Percentiles rank a stretch among this genome's conserved stretches.
phyloP scores from a whole-genome alignment of 2,888 invertebrate genomes.

The Lamellibrachia columna region DNA sequence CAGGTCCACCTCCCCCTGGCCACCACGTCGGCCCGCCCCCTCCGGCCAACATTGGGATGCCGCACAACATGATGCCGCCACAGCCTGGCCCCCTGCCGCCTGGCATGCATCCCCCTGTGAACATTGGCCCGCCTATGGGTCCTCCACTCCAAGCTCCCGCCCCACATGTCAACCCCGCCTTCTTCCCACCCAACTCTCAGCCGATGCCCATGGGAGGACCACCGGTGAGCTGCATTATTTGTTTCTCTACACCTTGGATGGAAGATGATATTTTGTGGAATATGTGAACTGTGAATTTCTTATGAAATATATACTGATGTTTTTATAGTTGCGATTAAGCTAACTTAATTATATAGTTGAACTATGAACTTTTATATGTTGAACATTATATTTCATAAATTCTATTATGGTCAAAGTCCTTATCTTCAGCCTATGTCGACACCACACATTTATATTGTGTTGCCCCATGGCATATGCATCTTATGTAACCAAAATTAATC shows the following conservation, averaged over 20 bases:
- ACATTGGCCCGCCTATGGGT: neutral
- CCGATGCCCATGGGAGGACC: conserved; percentile 51
- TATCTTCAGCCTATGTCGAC: too few species aligned
- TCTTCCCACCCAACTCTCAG: conserved; percentile 80
- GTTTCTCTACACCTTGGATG: conserved; percentile 34
- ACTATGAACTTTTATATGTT: neutral
- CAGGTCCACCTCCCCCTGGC: conserved; percentile 24
- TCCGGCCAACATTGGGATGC: conserved; percentile 65
- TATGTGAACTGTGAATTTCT: too few species aligned
- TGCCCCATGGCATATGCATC: too few species aligned
- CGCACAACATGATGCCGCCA: conserved; percentile 49
- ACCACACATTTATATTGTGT: too few species aligned
- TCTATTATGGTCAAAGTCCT: too few species aligned
- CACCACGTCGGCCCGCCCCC: conserved; percentile 21
- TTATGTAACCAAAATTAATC: too few species aligned
- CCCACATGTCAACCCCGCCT: conserved; percentile 93
- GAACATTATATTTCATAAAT: too few species aligned
- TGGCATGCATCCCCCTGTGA: conserved; percentile 6
- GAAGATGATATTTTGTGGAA: too few species aligned
- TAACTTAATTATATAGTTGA: neutral
- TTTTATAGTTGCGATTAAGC: neutral
- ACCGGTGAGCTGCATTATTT: conserved; percentile 44
- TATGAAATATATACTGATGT: neutral
- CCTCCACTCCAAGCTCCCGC: conserved; percentile 28
- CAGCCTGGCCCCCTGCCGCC: conserved; percentile 27